phyloP scores from a whole-genome alignment of 2,888 invertebrate genomes.

The Cheilosia vernalis region DNA sequence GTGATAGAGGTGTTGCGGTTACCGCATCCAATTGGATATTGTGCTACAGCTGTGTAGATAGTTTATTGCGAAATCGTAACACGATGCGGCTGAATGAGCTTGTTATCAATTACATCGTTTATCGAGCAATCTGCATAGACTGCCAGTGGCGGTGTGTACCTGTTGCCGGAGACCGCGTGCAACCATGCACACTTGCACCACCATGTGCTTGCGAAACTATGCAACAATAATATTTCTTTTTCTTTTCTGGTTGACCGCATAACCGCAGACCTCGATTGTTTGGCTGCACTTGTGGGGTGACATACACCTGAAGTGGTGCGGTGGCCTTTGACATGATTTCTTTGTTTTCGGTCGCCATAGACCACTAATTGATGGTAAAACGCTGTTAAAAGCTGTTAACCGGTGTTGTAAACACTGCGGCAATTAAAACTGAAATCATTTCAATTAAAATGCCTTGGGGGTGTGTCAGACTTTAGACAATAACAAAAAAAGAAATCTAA shows the following conservation, averaged over 20 bases:
- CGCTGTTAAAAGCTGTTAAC: conserved; percentile 42
- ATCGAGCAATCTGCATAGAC: conserved; percentile 63
- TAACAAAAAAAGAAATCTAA: neutral
- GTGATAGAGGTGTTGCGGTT: conserved; percentile 42
- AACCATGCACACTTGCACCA: conserved; percentile 40
- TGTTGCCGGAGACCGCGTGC: conserved; percentile 39
- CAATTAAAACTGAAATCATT: conserved; percentile 51
- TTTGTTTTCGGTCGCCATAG: conserved; percentile 3
- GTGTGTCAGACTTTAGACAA: conserved; percentile 13
- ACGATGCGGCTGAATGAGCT: conserved; percentile 58
- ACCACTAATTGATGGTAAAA: conserved; percentile 29
- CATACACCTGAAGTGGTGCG: neutral
- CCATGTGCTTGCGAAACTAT: conserved; percentile 60
- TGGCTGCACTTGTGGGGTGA: conserved; percentile 8
- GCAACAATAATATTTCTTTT: conserved; percentile 13
- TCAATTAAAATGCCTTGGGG: conserved; percentile 34
- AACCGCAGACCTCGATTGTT: conserved; percentile 25
- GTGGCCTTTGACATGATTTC: conserved; percentile 37
- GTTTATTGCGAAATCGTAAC: conserved; percentile 56
- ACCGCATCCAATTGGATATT: conserved; percentile 21
- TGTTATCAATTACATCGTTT: conserved; percentile 70
- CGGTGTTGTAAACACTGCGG: conserved; percentile 10
- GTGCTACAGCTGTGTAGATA: conserved; percentile 8
- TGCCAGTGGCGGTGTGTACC: conserved; percentile 41
- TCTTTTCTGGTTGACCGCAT: conserved; percentile 37